These are phyloP conservation scores for Eumaeus atala DNA, from an alignment of 1,140 invertebrate species.

Conservation along the genomic window DNA sequence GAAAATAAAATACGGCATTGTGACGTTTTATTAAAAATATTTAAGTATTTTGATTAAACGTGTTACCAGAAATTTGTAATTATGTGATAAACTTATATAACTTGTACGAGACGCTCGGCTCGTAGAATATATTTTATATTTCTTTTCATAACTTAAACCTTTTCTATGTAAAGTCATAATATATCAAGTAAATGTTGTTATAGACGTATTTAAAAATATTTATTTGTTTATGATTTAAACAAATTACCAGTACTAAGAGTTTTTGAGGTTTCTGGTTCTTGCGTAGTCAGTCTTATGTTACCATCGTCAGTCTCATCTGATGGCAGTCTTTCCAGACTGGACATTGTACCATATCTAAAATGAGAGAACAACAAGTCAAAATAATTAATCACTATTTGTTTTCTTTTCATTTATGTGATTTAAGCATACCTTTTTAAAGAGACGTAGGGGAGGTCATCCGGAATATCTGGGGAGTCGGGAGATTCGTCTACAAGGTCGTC, in stretches of 20 bases:
- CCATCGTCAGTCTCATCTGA: constrained; percentile 76
- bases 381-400: not conserved
- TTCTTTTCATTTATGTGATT: too few relatives aligned
- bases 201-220: too few relatives aligned
- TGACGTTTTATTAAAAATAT: constrained; percentile 8
- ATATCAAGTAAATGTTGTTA: too few relatives aligned
- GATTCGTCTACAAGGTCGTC: constrained; percentile 65
- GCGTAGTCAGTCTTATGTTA: constrained; percentile 54
- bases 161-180: too few relatives aligned
- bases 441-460: constrained; percentile 64
- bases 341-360: constrained; percentile 82
- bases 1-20: constrained; percentile 17
- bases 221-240: not conserved
- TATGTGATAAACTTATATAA: too few relatives aligned
- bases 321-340: constrained; percentile 81
- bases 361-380: constrained; percentile 6
- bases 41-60: too few relatives aligned
- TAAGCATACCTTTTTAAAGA: constrained; percentile 54
- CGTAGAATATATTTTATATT: too few relatives aligned
- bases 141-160: too few relatives aligned
- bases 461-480: constrained; percentile 61
- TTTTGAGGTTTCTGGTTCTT: constrained; percentile 49
- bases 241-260: constrained; percentile 46
- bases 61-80: too few relatives aligned
- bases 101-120: too few relatives aligned